A percentile compares a stretch with the other conserved stretches of the same genome.
Conservation (phyloP, 2,113 vertebrate genomes). For the Brachionichthys hirsutus region DNA sequence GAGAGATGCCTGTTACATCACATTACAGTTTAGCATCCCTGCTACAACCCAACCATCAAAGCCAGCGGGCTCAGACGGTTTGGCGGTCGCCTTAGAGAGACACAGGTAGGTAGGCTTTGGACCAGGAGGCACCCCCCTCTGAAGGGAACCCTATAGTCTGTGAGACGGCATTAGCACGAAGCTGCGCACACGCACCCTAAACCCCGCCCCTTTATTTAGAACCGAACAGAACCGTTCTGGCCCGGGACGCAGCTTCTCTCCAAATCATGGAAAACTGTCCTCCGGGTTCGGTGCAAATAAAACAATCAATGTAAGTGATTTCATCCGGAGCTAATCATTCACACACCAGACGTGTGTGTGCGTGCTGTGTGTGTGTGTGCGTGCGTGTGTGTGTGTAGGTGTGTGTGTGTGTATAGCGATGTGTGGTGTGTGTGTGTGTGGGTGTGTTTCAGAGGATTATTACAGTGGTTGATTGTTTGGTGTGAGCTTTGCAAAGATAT, state of each 20-base stretch:
- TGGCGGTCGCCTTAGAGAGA: conserved; percentile 26
- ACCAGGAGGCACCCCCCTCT: conserved; percentile 8
- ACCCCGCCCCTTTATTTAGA: no score
- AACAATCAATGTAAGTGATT: no score
- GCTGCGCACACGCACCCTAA: no score
- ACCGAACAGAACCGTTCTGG: no score
- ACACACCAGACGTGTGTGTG: not conserved
- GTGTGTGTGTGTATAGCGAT: conserved; percentile 20
- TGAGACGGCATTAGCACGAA: no score
- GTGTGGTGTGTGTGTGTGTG: conserved; percentile 26
- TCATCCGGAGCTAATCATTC: no score
- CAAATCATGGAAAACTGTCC: no score
- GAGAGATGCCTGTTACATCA: conserved; percentile 9
- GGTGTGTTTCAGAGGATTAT: conserved; percentile 70
- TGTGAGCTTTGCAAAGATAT: conserved; percentile 74
- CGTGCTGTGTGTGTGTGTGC: not conserved
- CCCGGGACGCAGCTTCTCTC: no score
- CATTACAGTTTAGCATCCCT: conserved; percentile 23
- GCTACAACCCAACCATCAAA: conserved; percentile 34
- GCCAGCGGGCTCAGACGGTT: conserved; percentile 26
- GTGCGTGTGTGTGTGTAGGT: conserved; percentile 29
- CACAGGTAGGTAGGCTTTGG: conserved; percentile 38
- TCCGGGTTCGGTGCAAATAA: no score
- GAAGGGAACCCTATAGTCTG: conserved; percentile 12
- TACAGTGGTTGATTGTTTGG: conserved; percentile 76